Evolutionary conservation across 2,888 invertebrate species (phyloP), one percentile per base, ranked within the genome.

Genomic region (Tanytarsus gracilentus): DNA sequence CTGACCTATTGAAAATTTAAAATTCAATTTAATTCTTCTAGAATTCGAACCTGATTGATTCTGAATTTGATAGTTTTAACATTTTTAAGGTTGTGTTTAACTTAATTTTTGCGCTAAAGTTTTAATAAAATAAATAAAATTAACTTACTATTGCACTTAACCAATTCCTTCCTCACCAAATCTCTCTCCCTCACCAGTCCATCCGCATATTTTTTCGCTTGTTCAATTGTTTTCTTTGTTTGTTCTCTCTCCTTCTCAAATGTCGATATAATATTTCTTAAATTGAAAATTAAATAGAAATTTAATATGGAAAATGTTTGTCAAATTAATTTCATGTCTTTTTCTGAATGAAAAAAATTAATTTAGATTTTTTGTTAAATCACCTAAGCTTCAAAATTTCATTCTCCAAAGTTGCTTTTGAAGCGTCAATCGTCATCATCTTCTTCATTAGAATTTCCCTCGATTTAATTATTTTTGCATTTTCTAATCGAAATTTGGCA

Each of bases 111-210:
- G n/a, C n/a, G n/a, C n/a, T n/a, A n/a, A n/a, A n/a, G 7, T 40
- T 40, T 6, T 40, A 5, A 9, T n/a, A 16, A 40, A 40, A 16
- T 40, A 8, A 40, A 40, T 9, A 40, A 9, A 9, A 11, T 14
- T 65, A 64, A 11, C 70, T 64, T 16, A 68, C 68, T 1, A 63
- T 70, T 69, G 23, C 67, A 67, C 7, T 65, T 64, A 18, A 70
- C 65, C 5, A 74, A 62, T 30, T 73, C 71, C 16, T 68, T 69
- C 62, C 70, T 69, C 0, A 72, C 63, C 1, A 66, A 63, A 64
- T 74, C 73, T 4, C 74, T 68, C 40, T 74, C 74, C 16, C 72
- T 69, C 11, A 66, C 66, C 4, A 73, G 50, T 44, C 68, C 66
- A 23, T 71, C 70, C 27, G 69, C 69, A 59, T 67, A 68, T 55